Evolutionary conservation across 2,888 invertebrate species (phyloP).

Genomic region (Thereva unica): DNA sequence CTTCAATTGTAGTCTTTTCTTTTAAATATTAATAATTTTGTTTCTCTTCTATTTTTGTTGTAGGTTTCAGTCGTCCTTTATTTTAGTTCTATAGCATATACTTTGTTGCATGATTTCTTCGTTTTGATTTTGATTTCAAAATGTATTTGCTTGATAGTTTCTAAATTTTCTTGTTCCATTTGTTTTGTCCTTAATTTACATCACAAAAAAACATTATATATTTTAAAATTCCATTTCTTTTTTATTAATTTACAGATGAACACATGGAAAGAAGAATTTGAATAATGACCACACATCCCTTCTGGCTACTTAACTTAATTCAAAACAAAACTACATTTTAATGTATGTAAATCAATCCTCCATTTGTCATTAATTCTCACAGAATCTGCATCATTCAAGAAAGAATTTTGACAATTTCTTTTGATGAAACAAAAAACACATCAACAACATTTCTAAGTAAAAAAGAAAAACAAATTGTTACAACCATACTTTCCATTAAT

Average conservation of each 20-base stretch:
- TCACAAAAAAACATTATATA: too few relatives aligned
- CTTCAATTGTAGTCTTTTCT: too few relatives aligned
- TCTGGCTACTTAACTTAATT: conserved; percentile 17
- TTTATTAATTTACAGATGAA: conserved; percentile 48
- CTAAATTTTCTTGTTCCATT: neutral
- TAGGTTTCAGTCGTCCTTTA: too few relatives aligned
- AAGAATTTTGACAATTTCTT: too few relatives aligned
- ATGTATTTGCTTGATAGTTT: conserved; percentile 9
- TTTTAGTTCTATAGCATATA: too few relatives aligned
- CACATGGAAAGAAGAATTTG: conserved; percentile 51
- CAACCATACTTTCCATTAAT: neutral
- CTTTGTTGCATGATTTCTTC: conserved; percentile 17
- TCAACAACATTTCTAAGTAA: neutral
- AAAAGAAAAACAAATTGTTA: neutral
- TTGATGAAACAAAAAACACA: neutral
- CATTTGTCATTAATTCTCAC: neutral
- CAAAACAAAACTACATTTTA: conserved; percentile 14
- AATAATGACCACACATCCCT: conserved; percentile 42
- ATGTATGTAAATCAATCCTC: conserved; percentile 4
- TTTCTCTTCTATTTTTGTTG: too few relatives aligned
- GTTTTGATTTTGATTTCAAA: conserved; percentile 11
- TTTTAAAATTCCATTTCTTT: conserved; percentile 23
- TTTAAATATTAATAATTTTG: too few relatives aligned
- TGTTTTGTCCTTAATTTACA: neutral
- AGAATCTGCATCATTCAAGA: too few relatives aligned